Evolutionary conservation across 2,888 invertebrate species (phyloP).

Genomic region (Petrolisthes manimaculis): DNA sequence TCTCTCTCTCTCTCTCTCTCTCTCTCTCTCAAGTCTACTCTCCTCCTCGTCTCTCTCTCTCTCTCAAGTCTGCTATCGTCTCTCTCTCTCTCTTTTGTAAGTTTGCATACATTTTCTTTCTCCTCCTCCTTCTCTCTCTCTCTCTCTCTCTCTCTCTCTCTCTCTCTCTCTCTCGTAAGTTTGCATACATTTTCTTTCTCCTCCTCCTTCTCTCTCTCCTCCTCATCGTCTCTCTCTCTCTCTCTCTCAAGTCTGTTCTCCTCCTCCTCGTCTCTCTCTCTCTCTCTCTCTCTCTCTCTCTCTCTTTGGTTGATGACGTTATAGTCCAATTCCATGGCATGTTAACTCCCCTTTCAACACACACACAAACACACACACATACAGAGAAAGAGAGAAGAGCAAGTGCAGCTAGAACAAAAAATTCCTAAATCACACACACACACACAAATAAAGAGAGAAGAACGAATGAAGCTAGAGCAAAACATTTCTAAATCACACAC

Average conservation of each 20-base stretch:
- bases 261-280: background rate
- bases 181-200: background rate
- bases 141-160: background rate
- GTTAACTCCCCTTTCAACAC: too few relatives aligned
- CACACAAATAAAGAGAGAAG: too few relatives aligned
- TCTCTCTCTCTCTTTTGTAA: too few relatives aligned
- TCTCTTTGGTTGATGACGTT: too few relatives aligned
- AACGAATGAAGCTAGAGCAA: too few relatives aligned
- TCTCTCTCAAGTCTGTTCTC: slow-evolving; percentile 9
- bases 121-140: background rate
- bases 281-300: background rate
- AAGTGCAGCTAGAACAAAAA: too few relatives aligned
- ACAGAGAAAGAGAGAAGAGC: too few relatives aligned
- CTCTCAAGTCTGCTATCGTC: background rate
- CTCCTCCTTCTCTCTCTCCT: background rate
- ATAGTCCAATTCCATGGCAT: too few relatives aligned
- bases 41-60: background rate
- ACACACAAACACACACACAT: too few relatives aligned
- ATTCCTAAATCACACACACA: too few relatives aligned
- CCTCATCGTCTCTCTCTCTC: background rate
- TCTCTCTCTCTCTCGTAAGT: background rate
- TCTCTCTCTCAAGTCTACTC: background rate
- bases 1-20: slow-evolving; percentile 30
- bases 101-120: background rate
- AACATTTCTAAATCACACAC: too few relatives aligned